Base-by-base conservation (phyloP, 1,140 invertebrate genomes). In the Babylonia areolata region DNA sequence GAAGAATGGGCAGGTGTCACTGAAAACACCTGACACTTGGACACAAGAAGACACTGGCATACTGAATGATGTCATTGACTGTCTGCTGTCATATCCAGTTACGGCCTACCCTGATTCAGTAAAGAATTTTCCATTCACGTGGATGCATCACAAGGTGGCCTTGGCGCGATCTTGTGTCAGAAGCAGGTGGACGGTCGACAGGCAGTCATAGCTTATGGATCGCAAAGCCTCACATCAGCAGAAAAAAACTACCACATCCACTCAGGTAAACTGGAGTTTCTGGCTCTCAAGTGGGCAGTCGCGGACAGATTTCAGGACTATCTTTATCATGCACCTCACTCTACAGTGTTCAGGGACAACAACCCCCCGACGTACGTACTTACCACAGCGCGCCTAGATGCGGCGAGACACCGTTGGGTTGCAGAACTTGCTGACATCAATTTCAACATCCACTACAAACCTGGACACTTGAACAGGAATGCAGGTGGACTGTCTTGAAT, bases 121-220 rank as follows among this genome's bases (percentile, higher is more conserved):
- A 85, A 93, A 89, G 91, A 88, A 0, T 94, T 94, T 77, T 91
- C 93, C 0, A 85, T 95, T 0, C 93, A 94, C 78, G 94, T 92
- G 1, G 95, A 95, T 89, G 94, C 94, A 31, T 93, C 92, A 28
- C 91, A 93, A 23, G 89, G 90, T 87, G 93, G 93, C 17, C 85
- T n/a, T n/a, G n/a, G 93, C 23, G 94, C 92, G 23, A 91, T 95
- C 15, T 69, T 95, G 35, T 90, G 91, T 31, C 94, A 95, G 89
- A 87, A 91, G 17, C 82, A 91, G n/a, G 88, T 31, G 28, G 28
- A 86, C 42, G 85, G 81, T 9, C 37, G 46, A 31, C 31, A 75
- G 28, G 35, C 17, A 11, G 88, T 90, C 28, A 87, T 91, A 11
- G 90, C 88, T 1, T 92, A 87, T 85, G 88, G 77, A 2, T 87